Evolutionary conservation across 2,113 vertebrate genomes (phyloP), one percentile per base, ranked within the genome.

Genomic region (Colinus virginianus): DNA sequence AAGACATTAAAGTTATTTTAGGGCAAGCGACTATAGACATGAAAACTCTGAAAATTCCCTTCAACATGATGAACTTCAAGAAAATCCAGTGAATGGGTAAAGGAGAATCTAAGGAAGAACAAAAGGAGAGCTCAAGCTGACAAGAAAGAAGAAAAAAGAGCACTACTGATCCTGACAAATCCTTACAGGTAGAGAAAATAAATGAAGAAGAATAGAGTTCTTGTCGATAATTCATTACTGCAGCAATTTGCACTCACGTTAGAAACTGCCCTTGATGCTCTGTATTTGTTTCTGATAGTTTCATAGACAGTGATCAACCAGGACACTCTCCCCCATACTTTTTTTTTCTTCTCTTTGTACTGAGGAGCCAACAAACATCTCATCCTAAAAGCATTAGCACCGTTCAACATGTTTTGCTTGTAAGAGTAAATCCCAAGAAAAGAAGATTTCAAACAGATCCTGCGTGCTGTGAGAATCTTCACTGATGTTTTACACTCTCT

Each of bases 281-380:
- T 67, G 26, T 1, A 12, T 17, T 63, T 82, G 69, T 56, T 61
- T 20, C 13, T 36, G n/a, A 9, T n/a, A 68, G 32, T 10, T 34
- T 58, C n/a, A 49, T 42, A 78, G 62, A 53, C 42, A 83, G 61
- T 20, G 55, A 84, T 30, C 28, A 81, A n/a, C 42, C 46, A 40
- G 42, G 28, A 51, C 5, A 17, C 11, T n/a, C 22, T 15, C 13
- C 7, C 11, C 9, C 0, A 0, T 1, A 1, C 28, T 25, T 11
- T 7, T 14, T 40, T 56, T 26, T 26, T 26, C 9, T 53, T 15
- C 36, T 56, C 64, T 66, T 58, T 53, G 11, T 11, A 48, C 13
- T 36, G 38, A 71, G 55, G 18, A 55, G 21, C 18, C 36, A 63
- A 70, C 30, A 76, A 86, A 46, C 3, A 18, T 25, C 76, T 79